A percentile compares a stretch with the other conserved stretches of the same genome.
Evolutionary conservation across 2,797 vertebrate species (phyloP).

Genomic region (Schizothorax lantsangensis): DNA sequence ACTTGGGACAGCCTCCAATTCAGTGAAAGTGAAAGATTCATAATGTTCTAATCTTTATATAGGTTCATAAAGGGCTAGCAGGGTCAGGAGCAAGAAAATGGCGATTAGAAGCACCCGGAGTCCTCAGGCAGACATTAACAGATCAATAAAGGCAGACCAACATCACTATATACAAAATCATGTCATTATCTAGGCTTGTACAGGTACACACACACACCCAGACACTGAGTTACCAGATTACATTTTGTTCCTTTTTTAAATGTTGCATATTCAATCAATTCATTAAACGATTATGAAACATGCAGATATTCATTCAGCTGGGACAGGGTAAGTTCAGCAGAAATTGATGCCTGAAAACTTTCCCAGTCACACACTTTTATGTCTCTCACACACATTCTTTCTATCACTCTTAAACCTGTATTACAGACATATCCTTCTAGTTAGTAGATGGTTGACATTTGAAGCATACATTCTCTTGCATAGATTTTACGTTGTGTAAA

Average conservation of each 20-base stretch:
- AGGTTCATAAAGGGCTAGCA: conserved; percentile 21
- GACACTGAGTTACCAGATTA: neutral
- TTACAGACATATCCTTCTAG: neutral
- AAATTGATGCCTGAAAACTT: conserved; percentile 19
- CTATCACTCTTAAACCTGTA: neutral
- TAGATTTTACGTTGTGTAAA: conserved; percentile 76
- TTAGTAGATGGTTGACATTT: conserved; percentile 9
- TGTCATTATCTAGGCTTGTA: conserved; percentile 19
- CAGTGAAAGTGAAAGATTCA: neutral
- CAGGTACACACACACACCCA: neutral
- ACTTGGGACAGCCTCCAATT: neutral
- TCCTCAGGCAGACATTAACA: conserved; percentile 25
- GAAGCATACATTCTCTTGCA: conserved; percentile 71
- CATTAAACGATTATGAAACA: conserved; percentile 40
- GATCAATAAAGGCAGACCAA: conserved; percentile 28
- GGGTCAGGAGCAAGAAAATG: neutral
- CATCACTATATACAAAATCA: conserved; percentile 31
- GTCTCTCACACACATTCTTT: neutral
- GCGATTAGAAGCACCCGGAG: neutral
- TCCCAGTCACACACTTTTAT: neutral
- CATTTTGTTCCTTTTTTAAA: conserved; percentile 6
- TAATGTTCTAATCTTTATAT: neutral
- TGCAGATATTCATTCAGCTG: conserved; percentile 38
- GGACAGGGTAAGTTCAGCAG: neutral
- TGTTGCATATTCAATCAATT: conserved; percentile 34